Base-by-base conservation (phyloP, 2,113 vertebrate species). In the Egretta garzetta region DNA sequence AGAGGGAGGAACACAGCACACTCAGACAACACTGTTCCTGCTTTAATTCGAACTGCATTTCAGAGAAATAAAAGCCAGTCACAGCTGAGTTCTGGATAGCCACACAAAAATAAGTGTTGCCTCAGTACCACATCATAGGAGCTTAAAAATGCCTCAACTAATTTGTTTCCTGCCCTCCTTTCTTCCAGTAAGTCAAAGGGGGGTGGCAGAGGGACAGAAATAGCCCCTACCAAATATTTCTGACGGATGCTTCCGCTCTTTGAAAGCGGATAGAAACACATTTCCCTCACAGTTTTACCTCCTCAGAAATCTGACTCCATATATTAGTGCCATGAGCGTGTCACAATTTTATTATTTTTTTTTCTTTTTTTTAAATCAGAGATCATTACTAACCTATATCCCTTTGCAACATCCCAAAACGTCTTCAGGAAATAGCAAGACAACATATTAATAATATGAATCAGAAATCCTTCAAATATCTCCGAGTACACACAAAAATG, bases 21-120 rank as follows among this genome's bases (percentile, higher is more conserved):
- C 72, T n/a, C 35, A 18, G 23, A 85, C 23, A 86, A 39, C 12
- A 26, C 13, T 49, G 37, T 13, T 86, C 43, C 55, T 70, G 55
- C 79, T 93, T 71, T 17, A 96, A 94, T 70, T 76, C 11, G 68
- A 88, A 49, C n/a, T 82, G 64, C 52, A 30, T 32, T 77, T 49
- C 58, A 72, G 71, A 66, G 45, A 82, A 28, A 28, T 10, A 64
- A 58, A 70, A 60, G 4, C 5, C 9, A 53, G n/a, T 30, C 58
- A 18, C 77, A 66, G 4, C 39, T 3, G 58, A 59, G 39, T n/a
- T 53, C 26, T 21, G 59, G 37, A 45, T 4, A 39, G n/a, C 30
- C 39, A 66, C 24, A 37, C 7, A 33, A 58, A 66, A 45, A 5
- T 17, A 39, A 26, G 15, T 4, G 35, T 18, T 47, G 7, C 9